Evolutionary conservation across 2,888 invertebrate genomes (phyloP).

Genomic region (Agonopterix alstromeriana): DNA sequence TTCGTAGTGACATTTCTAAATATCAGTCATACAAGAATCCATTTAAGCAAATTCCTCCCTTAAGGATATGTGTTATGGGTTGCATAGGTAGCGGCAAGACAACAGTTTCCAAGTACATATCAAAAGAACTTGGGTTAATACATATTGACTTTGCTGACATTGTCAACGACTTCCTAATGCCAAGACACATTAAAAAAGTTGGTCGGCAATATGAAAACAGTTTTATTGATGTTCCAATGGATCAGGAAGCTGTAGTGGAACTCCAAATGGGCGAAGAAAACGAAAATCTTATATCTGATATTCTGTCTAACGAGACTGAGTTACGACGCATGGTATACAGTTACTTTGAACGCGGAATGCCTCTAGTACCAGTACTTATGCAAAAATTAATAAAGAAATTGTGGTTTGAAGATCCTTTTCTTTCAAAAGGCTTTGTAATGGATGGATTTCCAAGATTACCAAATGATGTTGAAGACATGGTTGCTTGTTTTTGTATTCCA

Average conservation of each 20-base stretch:
- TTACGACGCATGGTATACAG: slow-evolving; percentile 48
- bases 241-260: slow-evolving; percentile 48
- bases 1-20: slow-evolving; percentile 63
- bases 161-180: slow-evolving; percentile 47
- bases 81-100: slow-evolving; percentile 73
- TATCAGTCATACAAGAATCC: slow-evolving; percentile 66
- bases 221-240: slow-evolving; percentile 42
- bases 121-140: slow-evolving; percentile 73
- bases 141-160: slow-evolving; percentile 66
- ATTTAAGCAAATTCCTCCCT: slow-evolving; percentile 55
- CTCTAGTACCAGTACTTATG: slow-evolving; percentile 58
- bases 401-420: slow-evolving; percentile 73
- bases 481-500: slow-evolving; percentile 68
- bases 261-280: slow-evolving; percentile 55
- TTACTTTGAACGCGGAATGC: slow-evolving; percentile 67
- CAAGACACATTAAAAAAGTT: slow-evolving; percentile 59
- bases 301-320: slow-evolving; percentile 53
- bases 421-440: slow-evolving; percentile 70
- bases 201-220: slow-evolving; percentile 59
- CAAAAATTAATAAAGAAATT: slow-evolving; percentile 56
- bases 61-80: slow-evolving; percentile 77
- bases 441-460: slow-evolving; percentile 79
- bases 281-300: slow-evolving; percentile 35
- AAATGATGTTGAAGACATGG: slow-evolving; percentile 72
- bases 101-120: slow-evolving; percentile 60